Conservation (phyloP, 2,797 vertebrate genomes). For the Poeciliopsis turneri region DNA sequence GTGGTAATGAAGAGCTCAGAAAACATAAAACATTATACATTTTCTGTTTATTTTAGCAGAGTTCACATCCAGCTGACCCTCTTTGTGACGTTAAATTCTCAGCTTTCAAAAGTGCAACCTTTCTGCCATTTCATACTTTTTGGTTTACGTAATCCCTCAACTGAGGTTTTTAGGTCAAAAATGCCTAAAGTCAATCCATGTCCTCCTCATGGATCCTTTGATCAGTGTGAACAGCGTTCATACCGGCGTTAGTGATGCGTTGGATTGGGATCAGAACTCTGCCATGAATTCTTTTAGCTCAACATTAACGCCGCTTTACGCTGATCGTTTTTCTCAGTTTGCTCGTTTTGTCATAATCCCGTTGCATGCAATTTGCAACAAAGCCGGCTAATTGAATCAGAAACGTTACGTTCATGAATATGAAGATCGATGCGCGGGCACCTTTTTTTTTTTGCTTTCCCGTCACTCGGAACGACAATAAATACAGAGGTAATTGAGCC, state of each 20-base stretch:
- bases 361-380: not conserved
- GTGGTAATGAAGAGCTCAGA: not conserved
- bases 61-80: too few species aligned
- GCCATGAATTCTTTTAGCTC: not conserved
- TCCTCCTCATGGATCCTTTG: not conserved
- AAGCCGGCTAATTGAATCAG: constrained; percentile 12
- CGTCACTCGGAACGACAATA: constrained; percentile 26
- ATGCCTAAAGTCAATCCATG: not conserved
- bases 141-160: not conserved
- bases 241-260: not conserved
- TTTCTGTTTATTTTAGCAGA: not conserved
- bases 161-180: not conserved
- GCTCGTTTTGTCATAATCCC: not conserved
- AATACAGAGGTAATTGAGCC: constrained; percentile 47
- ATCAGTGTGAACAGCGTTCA: not conserved
- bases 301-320: not conserved
- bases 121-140: not conserved
- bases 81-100: not conserved
- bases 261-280: not conserved
- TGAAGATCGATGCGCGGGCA: constrained; percentile 23
- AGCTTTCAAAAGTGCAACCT: not conserved
- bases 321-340: not conserved
- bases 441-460: constrained; percentile 8
- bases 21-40: not conserved
- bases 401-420: constrained; percentile 35